Percentiles rank a stretch among this genome's conserved stretches.
Evolutionary conservation across 2,888 invertebrate species (phyloP).

Genomic region (Congeria kusceri): DNA sequence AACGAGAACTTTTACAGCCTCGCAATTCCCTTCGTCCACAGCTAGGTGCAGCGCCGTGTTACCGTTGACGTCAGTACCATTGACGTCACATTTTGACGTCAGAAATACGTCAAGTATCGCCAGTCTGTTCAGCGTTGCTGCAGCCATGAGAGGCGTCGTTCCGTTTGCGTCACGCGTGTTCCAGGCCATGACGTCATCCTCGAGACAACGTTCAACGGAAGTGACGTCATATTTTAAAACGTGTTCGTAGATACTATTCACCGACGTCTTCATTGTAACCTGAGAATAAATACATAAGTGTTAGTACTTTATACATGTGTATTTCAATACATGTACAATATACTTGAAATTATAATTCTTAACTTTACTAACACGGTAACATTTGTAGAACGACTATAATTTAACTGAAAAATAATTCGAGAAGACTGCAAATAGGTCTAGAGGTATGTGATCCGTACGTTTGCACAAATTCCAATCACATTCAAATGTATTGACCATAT

Average conservation of each 20-base stretch:
- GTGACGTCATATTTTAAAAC: slow-evolving; percentile 50
- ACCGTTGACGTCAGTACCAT: slow-evolving; percentile 51
- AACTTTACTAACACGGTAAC: too few relatives aligned
- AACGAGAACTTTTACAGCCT: slow-evolving; percentile 51
- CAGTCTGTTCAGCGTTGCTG: slow-evolving; percentile 36
- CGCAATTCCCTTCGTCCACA: slow-evolving; percentile 56
- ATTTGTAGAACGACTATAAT: too few relatives aligned
- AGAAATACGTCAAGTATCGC: slow-evolving; percentile 43
- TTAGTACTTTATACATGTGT: too few relatives aligned
- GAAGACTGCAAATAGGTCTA: too few relatives aligned
- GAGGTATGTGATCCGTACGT: too few relatives aligned
- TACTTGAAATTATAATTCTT: too few relatives aligned
- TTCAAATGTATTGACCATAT: too few relatives aligned
- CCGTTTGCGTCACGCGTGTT: slow-evolving; percentile 46
- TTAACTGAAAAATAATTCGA: too few relatives aligned
- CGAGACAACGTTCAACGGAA: slow-evolving; percentile 17
- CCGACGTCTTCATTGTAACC: too few relatives aligned
- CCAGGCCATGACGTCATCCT: slow-evolving; percentile 19
- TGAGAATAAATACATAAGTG: too few relatives aligned
- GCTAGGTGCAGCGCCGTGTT: slow-evolving; percentile 65
- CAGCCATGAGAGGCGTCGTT: slow-evolving; percentile 57
- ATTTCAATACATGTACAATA: too few relatives aligned
- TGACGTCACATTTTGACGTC: slow-evolving; percentile 61
- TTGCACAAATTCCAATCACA: too few relatives aligned
- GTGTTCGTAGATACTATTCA: slow-evolving; percentile 10